Conservation (phyloP, 2,888 invertebrate genomes). For the Rhorus exstirpatorius region DNA sequence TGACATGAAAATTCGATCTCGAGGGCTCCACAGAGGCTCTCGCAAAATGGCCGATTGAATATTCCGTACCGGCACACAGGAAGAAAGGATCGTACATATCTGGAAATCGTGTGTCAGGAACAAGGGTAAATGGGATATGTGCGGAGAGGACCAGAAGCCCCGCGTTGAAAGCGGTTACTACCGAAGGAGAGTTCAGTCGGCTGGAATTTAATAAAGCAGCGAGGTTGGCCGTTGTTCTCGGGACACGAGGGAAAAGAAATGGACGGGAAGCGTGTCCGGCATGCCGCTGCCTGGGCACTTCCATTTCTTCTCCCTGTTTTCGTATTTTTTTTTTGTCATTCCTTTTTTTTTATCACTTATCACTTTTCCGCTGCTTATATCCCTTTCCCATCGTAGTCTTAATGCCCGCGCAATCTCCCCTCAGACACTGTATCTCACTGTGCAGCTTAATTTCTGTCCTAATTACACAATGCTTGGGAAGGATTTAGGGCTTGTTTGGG, state of each 20-base stretch:
- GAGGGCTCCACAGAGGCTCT: too few species aligned
- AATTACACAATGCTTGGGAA: constrained; percentile 14
- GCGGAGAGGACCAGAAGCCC: not conserved
- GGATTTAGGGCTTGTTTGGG: not conserved
- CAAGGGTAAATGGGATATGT: not conserved
- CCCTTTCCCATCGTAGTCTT: not conserved
- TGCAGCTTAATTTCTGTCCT: constrained; percentile 28
- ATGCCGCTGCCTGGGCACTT: constrained; percentile 57
- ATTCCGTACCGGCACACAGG: too few species aligned
- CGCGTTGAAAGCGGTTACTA: constrained; percentile 1
- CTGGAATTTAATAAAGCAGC: constrained; percentile 55
- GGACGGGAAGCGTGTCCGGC: constrained; percentile 74
- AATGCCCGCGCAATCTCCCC: not conserved
- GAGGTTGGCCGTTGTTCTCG: constrained; percentile 34
- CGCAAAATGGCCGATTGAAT: too few species aligned
- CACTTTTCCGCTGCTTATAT: not conserved
- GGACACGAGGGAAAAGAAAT: constrained; percentile 71
- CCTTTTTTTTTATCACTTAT: too few species aligned
- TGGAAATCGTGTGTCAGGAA: not conserved
- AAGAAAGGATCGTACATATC: not conserved
- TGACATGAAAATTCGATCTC: too few species aligned
- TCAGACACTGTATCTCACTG: not conserved
- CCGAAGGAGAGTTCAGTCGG: constrained; percentile 40
- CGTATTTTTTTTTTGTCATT: constrained; percentile 7
- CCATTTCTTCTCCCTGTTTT: constrained; percentile 12